Evolutionary conservation across 1,140 invertebrate genomes (phyloP), one percentile per base, ranked within the genome.

Genomic region (Aphaenogaster rudis): DNA sequence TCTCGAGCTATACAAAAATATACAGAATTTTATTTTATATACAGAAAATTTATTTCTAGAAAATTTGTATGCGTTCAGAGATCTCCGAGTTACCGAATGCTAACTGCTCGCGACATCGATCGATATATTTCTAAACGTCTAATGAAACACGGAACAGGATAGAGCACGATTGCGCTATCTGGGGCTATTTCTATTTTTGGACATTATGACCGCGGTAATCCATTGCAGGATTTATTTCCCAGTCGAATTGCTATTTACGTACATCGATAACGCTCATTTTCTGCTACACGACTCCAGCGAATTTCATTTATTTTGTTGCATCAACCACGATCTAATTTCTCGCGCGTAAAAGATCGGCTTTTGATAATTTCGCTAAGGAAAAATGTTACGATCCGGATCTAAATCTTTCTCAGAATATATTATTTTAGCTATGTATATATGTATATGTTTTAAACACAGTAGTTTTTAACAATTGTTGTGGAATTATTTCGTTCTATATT

Each of bases 171-270:
- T 87, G 82, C 78, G 69, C 33, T 76, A 76, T 36, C 52, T n/a
- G 28, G 77, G 80, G 42, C 71, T 78, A 85, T 85, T 94, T 93
- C 93, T 93, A 89, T 86, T 92, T 94, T 93, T 93, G 93, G 92
- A 92, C 88, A 91, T 94, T 93, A 93, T 93, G 92, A 92, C 88
- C 91, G 81, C 72, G 90, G 81, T 80, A 90, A 86, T 93, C 90
- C 90, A 93, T 90, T 91, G 84, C 88, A 59, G 86, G 88, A 86
- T 48, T 94, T 92, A 93, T 91, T 90, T 89, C 88, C 90, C 86
- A 90, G 88, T 92, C 87, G 91, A 85, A 91, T 91, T 91, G 88
- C 88, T 90, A 54, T 81, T 81, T 69, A 81, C 48, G 63, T 81
- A 28, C 63, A 81, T 69, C 78, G 78, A 81, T 81, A 81, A 81